Evolutionary conservation across 2,797 vertebrate genomes (phyloP), one percentile per base, ranked within the genome.

Genomic region (Etheostoma nigrum): DNA sequence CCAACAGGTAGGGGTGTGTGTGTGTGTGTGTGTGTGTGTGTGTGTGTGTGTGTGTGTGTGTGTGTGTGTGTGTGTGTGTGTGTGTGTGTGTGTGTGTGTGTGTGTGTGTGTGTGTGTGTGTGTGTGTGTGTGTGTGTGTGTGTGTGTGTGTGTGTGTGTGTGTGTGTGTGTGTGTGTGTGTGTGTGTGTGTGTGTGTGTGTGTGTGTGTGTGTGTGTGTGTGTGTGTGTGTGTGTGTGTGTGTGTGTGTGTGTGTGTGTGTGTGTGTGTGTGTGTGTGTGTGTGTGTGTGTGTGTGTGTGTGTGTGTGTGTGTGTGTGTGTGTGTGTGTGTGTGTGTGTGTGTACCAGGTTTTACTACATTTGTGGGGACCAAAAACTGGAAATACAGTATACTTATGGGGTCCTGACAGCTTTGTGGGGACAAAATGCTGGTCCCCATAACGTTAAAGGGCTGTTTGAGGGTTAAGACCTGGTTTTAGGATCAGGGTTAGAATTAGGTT

Each of bases 171-270:
- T n/a, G n/a, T n/a, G n/a, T n/a, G n/a, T n/a, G n/a, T n/a, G n/a
- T n/a, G n/a, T 77, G 27, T 40, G 36, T 40, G 33, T 33, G 7
- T 4, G 9, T 27, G 27, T 25, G 25, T 25, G 25, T 25, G 25
- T 25, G 25, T 40, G 36, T 40, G 33, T 36, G 8, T 4, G 9
- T 30, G 30, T 30, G 63, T 66, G 47, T 77, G 45, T 77, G 27
- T 40, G 36, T 40, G 33, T 33, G 7, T 4, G 9, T 27, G 27
- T 25, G 25, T 25, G 25, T 25, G 25, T 25, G 25, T 40, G 36
- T 40, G 33, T 36, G 8, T 4, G 9, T 30, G 30, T 30, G 63
- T 66, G 47, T 77, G 45, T 77, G 27, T 40, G 36, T 40, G 33
- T 33, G 7, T 4, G 9, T 27, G 27, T 25, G 25, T 25, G 25